A percentile compares a stretch with the other conserved stretches of the same genome.
Evolutionary conservation across 2,113 vertebrate species (phyloP).

Genomic region (Cranoglanis bouderius): DNA sequence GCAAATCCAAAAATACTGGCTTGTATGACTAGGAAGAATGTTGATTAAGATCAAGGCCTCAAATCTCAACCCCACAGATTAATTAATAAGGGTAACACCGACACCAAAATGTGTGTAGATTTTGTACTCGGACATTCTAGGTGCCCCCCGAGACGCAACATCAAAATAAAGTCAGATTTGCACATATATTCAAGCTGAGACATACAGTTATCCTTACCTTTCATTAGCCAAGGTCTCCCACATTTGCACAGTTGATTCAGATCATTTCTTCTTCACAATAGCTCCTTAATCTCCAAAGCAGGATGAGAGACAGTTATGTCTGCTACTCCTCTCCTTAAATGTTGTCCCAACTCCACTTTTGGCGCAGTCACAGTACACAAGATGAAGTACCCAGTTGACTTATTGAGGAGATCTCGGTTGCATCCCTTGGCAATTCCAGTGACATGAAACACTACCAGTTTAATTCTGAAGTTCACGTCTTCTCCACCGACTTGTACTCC

Average conservation of each 20-base stretch:
- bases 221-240: not conserved
- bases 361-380: constrained; percentile 10
- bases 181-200: not conserved
- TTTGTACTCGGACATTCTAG: not conserved
- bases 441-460: constrained; percentile 25
- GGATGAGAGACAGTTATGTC: not conserved
- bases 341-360: constrained; percentile 32
- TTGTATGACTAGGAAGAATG: not conserved
- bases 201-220: constrained; percentile 24
- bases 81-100: not conserved
- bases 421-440: constrained; percentile 39
- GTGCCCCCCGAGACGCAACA: not conserved
- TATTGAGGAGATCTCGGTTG: constrained; percentile 36
- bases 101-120: not conserved
- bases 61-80: not conserved
- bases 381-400: constrained; percentile 8
- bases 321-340: constrained; percentile 10
- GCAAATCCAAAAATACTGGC: not conserved
- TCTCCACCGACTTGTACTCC: constrained; percentile 22
- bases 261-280: constrained; percentile 10
- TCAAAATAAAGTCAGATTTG: not conserved
- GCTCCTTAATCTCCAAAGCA: constrained; percentile 10
- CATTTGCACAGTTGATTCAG: constrained; percentile 3
- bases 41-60: not conserved
- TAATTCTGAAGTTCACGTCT: not conserved